These are phyloP conservation scores for Drosophila kepulauana DNA, from an alignment of 1,140 invertebrate species.

Conservation along the genomic window DNA sequence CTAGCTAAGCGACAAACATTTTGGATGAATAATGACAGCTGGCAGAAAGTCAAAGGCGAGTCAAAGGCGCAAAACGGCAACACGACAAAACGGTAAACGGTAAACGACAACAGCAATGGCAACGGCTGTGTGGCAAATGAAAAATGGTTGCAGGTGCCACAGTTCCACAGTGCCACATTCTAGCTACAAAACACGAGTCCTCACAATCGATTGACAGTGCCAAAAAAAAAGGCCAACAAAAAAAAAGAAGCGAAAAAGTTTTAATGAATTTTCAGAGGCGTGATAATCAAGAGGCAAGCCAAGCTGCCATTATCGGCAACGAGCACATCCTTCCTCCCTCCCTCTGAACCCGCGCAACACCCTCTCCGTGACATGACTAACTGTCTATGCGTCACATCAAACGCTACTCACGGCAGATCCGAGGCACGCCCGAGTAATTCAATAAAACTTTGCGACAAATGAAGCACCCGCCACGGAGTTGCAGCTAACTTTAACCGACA, in stretches of 20 bases:
- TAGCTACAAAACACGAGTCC: neutral
- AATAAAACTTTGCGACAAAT: constrained; percentile 84
- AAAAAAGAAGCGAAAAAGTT: constrained; percentile 71
- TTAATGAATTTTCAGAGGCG: constrained; percentile 82
- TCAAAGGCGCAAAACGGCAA: constrained; percentile 74
- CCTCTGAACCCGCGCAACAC: neutral
- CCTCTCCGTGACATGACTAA: neutral
- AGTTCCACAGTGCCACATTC: constrained; percentile 26
- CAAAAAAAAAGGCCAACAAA: constrained; percentile 8
- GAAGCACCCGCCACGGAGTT: constrained; percentile 63
- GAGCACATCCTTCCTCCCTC: neutral
- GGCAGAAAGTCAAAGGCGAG: constrained; percentile 82
- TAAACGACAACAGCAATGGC: neutral
- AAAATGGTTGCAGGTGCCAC: constrained; percentile 80
- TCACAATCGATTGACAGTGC: constrained; percentile 62
- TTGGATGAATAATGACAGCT: constrained; percentile 83
- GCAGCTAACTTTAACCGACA: constrained; percentile 67
- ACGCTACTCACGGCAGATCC: constrained; percentile 53
- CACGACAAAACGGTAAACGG: constrained; percentile 47
- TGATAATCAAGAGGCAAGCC: constrained; percentile 68
- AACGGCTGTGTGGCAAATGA: constrained; percentile 60
- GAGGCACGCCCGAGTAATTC: constrained; percentile 78
- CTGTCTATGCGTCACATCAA: constrained; percentile 50
- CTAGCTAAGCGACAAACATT: constrained; percentile 68
- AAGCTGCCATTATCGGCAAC: constrained; percentile 38